These are phyloP conservation scores for Cepaea hortensis DNA, from an alignment of 2,888 invertebrate genomes.

Conservation along the genomic window DNA sequence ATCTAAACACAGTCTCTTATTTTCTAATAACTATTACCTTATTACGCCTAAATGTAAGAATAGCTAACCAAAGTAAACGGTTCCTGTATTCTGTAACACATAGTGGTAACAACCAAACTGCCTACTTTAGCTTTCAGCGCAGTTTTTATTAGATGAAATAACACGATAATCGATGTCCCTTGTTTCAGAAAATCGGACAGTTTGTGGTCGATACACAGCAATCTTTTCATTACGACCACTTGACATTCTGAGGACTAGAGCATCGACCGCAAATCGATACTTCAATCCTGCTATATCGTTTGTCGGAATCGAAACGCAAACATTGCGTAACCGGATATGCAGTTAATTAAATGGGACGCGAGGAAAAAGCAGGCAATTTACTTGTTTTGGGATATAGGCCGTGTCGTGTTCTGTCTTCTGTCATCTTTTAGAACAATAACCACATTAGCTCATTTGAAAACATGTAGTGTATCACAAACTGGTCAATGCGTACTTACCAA, in stretches of 20 bases:
- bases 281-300: not conserved
- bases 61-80: too few relatives aligned
- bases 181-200: not conserved
- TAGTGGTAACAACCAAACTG: too few relatives aligned
- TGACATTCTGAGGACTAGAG: not conserved
- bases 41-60: too few relatives aligned
- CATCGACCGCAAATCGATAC: not conserved
- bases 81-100: too few relatives aligned
- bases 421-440: not conserved
- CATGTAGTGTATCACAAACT: too few relatives aligned
- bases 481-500: too few relatives aligned
- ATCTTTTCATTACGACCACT: slow-evolving; percentile 2
- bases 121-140: too few relatives aligned
- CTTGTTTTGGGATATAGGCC: not conserved
- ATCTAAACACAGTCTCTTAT: too few relatives aligned
- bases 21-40: too few relatives aligned
- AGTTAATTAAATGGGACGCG: not conserved
- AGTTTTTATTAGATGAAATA: not conserved
- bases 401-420: not conserved
- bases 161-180: not conserved
- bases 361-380: not conserved
- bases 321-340: not conserved
- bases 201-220: not conserved
- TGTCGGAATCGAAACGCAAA: not conserved
- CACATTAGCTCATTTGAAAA: not conserved